A percentile compares a stretch with the other conserved stretches of the same genome.
phyloP scores from a whole-genome alignment of 2,888 invertebrate genomes.

The Orthosia gothica region DNA sequence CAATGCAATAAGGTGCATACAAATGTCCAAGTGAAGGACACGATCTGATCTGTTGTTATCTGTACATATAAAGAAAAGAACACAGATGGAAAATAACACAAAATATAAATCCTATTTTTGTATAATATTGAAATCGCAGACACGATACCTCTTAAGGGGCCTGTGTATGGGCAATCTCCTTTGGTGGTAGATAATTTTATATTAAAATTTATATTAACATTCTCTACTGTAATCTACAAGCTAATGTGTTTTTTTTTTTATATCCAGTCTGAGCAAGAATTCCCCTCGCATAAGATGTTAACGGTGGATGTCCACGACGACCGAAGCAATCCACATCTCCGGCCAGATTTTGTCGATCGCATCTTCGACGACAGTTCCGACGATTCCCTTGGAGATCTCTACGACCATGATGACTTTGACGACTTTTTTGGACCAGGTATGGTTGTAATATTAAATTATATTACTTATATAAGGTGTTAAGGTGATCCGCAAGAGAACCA shows the following conservation, averaged over 20 bases:
- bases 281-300: constrained; percentile 77
- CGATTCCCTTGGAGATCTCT: constrained; percentile 81
- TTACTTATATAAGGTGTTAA: not conserved
- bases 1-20: too few relatives aligned
- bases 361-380: constrained; percentile 82
- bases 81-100: too few relatives aligned
- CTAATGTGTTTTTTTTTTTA: constrained; percentile 10
- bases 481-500: too few relatives aligned
- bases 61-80: too few relatives aligned
- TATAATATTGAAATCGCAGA: too few relatives aligned
- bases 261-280: constrained; percentile 63
- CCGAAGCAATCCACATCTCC: constrained; percentile 82
- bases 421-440: constrained; percentile 79
- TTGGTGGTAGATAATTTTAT: not conserved
- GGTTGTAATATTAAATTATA: not conserved
- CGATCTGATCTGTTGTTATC: too few relatives aligned
- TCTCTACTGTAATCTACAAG: too few relatives aligned
- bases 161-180: too few relatives aligned
- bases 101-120: too few relatives aligned
- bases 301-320: constrained; percentile 79
- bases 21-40: too few relatives aligned
- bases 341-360: constrained; percentile 84
- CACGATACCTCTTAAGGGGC: too few relatives aligned
- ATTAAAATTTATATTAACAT: too few relatives aligned
- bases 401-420: constrained; percentile 80